A percentile compares a stretch with the other conserved stretches of the same genome.
These are phyloP conservation scores for Hymenopus coronatus DNA, from an alignment of 2,888 invertebrate species.

Conservation along the genomic window DNA sequence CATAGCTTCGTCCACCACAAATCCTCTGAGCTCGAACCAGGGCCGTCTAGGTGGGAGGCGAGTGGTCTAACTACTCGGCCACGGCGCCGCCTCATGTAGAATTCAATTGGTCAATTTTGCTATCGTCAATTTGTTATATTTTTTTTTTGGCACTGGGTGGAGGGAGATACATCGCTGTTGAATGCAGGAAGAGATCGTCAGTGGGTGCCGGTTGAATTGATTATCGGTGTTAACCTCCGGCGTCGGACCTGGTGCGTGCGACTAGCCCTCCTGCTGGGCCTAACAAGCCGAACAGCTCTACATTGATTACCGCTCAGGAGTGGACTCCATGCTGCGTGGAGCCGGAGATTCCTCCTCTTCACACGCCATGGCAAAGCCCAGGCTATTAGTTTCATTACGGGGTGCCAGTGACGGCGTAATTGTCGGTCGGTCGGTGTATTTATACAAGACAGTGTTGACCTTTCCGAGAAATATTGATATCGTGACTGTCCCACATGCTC, in stretches of 20 bases:
- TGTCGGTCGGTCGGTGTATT: not conserved
- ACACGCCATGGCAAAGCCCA: not conserved
- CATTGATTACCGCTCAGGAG: conserved; percentile 20
- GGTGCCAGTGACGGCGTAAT: not conserved
- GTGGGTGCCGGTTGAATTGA: conserved; percentile 14
- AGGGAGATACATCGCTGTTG: not conserved
- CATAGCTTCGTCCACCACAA: no score
- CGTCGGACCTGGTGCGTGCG: not conserved
- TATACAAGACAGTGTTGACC: not conserved
- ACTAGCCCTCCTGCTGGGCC: conserved; percentile 12
- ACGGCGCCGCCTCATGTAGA: no score
- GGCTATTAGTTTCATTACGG: not conserved
- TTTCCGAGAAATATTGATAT: not conserved
- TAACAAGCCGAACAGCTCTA: conserved; percentile 13
- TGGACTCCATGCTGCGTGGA: conserved; percentile 5
- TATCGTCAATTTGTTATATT: no score
- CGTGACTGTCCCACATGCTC: not conserved
- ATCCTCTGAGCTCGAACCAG: no score
- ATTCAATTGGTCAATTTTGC: no score
- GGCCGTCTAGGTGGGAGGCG: no score
- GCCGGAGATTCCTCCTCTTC: not conserved
- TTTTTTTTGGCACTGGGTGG: not conserved
- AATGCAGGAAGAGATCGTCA: not conserved
- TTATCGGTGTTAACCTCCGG: conserved; percentile 16
- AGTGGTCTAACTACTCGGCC: no score